Conservation (phyloP, 2,113 vertebrate genomes). For the Tragulus kanchil region DNA sequence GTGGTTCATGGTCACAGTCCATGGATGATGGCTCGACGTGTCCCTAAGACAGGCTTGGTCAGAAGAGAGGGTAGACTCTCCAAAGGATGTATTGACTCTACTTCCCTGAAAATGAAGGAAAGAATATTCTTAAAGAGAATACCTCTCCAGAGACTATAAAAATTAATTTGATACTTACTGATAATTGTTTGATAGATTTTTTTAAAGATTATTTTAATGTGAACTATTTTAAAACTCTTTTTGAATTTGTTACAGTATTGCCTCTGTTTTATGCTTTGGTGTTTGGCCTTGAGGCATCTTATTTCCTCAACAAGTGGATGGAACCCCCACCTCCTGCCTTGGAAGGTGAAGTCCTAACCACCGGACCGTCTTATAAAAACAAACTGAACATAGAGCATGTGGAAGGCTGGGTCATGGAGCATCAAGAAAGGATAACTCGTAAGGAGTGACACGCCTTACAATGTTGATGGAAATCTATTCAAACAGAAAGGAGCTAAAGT, state of each 20-base stretch:
- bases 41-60: not conserved
- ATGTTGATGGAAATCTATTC: not conserved
- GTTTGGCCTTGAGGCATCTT: not conserved
- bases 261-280: not conserved
- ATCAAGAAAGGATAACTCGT: not conserved
- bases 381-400: not conserved
- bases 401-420: not conserved
- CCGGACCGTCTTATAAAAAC: not conserved
- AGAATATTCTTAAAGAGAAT: not conserved
- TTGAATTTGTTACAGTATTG: not conserved
- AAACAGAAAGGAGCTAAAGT: not conserved
- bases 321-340: not conserved
- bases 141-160: not conserved
- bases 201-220: not conserved
- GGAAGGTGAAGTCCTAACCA: not conserved
- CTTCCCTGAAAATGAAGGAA: slow-evolving; percentile 41
- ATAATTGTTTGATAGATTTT: too few relatives aligned
- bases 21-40: not conserved
- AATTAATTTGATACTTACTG: not conserved
- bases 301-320: not conserved
- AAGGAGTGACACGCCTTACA: not conserved
- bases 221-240: not conserved
- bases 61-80: not conserved
- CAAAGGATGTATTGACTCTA: not conserved
- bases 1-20: not conserved